These are phyloP conservation scores for Kuschelorhynchus macadamiae DNA, from an alignment of 2,888 invertebrate genomes.

Conservation along the genomic window DNA sequence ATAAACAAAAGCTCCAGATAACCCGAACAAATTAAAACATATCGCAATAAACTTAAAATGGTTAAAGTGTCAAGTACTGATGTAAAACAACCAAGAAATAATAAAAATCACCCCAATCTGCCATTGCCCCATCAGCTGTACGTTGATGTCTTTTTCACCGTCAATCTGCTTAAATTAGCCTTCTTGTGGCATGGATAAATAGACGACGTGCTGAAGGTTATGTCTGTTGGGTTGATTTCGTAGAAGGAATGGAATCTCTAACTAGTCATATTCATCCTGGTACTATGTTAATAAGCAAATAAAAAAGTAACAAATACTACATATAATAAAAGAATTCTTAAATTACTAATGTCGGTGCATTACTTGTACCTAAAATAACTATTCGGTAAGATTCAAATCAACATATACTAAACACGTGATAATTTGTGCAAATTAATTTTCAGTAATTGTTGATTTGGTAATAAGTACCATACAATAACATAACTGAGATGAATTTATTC, in stretches of 20 bases:
- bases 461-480: slow-evolving; percentile 74
- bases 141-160: too few species aligned
- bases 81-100: too few species aligned
- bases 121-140: too few species aligned
- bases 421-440: slow-evolving; percentile 31
- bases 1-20: too few species aligned
- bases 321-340: background rate
- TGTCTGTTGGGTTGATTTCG: background rate
- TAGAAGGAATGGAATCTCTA: background rate
- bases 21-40: too few species aligned
- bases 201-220: background rate
- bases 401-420: slow-evolving; percentile 21
- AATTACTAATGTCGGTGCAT: slow-evolving; percentile 53
- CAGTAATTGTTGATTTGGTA: slow-evolving; percentile 65
- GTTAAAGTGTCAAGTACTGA: too few species aligned
- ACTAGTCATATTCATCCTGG: background rate
- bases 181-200: too few species aligned
- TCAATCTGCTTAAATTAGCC: too few species aligned
- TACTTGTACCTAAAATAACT: slow-evolving; percentile 59
- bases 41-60: too few species aligned
- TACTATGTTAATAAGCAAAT: too few species aligned
- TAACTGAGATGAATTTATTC: slow-evolving; percentile 73
- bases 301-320: too few species aligned
- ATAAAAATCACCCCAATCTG: too few species aligned
- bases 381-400: slow-evolving; percentile 52